Conservation (phyloP, 2,888 invertebrate genomes). For the Lacanobia wlatinum region DNA sequence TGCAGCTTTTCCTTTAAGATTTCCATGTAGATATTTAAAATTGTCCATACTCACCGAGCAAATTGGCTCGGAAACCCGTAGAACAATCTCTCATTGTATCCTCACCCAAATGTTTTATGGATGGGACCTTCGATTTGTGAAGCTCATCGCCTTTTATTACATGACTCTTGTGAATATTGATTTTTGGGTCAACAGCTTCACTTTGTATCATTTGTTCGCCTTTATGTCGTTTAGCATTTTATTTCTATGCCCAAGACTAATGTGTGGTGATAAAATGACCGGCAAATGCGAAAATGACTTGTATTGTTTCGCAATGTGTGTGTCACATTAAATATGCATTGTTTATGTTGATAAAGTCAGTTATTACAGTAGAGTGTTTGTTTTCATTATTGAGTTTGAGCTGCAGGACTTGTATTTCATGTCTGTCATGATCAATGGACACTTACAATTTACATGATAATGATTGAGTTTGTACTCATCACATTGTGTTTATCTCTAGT, state of each 20-base stretch:
- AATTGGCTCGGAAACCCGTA: slow-evolving; percentile 47
- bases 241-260: slow-evolving; percentile 77
- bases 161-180: slow-evolving; percentile 86
- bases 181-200: slow-evolving; percentile 88
- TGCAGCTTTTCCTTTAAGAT: neutral
- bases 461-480: neutral
- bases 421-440: neutral
- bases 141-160: slow-evolving; percentile 86
- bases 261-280: slow-evolving; percentile 70
- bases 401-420: neutral
- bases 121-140: slow-evolving; percentile 86
- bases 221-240: slow-evolving; percentile 74
- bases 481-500: neutral
- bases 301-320: slow-evolving; percentile 62
- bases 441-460: slow-evolving; percentile 7
- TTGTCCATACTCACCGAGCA: slow-evolving; percentile 5
- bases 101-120: slow-evolving; percentile 82
- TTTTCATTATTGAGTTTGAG: slow-evolving; percentile 53
- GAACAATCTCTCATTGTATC: slow-evolving; percentile 70
- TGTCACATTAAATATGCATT: slow-evolving; percentile 65
- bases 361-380: slow-evolving; percentile 51
- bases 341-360: slow-evolving; percentile 57
- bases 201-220: slow-evolving; percentile 76
- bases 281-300: slow-evolving; percentile 61
- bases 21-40: neutral